A percentile compares a stretch with the other conserved stretches of the same genome.
Conservation (phyloP, 2,113 vertebrate species). For the Gracilinanus agilis region DNA sequence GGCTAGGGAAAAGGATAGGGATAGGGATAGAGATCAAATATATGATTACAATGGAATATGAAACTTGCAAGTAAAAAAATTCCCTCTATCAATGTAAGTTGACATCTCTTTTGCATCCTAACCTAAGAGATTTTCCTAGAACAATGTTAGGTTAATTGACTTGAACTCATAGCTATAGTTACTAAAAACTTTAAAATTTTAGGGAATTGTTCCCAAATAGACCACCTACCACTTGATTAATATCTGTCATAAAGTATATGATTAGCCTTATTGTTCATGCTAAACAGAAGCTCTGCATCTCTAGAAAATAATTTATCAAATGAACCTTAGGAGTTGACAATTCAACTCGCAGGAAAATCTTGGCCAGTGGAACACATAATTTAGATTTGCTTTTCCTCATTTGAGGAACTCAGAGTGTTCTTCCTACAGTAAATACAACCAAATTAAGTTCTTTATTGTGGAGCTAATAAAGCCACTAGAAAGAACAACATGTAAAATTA, state of each 20-base stretch:
- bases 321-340: background rate
- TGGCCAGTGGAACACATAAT: background rate
- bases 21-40: no score
- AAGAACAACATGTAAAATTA: background rate
- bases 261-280: background rate
- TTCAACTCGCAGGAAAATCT: background rate
- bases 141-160: no score
- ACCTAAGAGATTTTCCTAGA: no score
- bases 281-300: background rate
- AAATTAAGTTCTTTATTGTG: conserved; percentile 16
- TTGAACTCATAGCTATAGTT: background rate
- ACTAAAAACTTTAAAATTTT: conserved; percentile 12
- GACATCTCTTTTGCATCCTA: no score
- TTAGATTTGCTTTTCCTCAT: background rate
- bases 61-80: no score
- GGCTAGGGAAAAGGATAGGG: no score
- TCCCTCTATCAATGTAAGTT: no score
- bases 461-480: conserved; percentile 3
- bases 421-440: conserved; percentile 12
- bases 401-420: background rate
- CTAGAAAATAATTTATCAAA: background rate
- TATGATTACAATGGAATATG: no score
- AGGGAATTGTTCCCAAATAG: conserved; percentile 29
- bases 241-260: conserved; percentile 29
- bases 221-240: conserved; percentile 47